Conservation (phyloP, 2,888 invertebrate species). For the Papilio demoleus region DNA sequence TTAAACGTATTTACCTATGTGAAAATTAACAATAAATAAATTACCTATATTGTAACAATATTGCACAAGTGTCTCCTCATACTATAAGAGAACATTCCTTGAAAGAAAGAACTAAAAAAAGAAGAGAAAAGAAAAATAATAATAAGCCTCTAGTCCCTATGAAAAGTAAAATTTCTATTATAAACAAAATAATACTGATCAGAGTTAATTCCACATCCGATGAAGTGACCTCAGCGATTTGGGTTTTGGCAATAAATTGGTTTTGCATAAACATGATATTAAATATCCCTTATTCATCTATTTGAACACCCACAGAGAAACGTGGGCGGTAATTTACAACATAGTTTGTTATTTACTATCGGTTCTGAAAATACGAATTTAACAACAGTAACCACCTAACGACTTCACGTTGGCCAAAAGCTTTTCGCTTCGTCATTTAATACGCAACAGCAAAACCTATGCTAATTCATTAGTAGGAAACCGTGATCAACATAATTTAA, state of each 20-base stretch:
- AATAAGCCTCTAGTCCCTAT: no score
- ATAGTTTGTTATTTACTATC: not conserved
- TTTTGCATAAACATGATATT: constrained; percentile 16
- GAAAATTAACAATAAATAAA: not conserved
- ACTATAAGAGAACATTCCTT: no score
- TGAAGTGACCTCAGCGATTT: not conserved
- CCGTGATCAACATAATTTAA: not conserved
- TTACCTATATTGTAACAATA: not conserved
- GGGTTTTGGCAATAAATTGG: not conserved
- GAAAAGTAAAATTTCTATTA: no score
- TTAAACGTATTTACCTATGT: no score
- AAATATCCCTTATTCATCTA: constrained; percentile 29
- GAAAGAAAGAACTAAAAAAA: no score
- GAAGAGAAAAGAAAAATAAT: no score
- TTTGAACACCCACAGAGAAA: constrained; percentile 15
- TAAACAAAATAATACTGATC: not conserved
- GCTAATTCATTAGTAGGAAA: not conserved
- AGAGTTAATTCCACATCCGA: not conserved
- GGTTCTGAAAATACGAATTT: not conserved
- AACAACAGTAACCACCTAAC: not conserved
- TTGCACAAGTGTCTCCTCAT: not conserved
- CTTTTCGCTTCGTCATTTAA: constrained; percentile 10
- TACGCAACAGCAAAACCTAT: not conserved
- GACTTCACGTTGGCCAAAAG: not conserved
- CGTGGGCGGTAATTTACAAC: constrained; percentile 16